Base-by-base conservation (phyloP, 2,888 invertebrate species). In the Mamestra brassicae region DNA sequence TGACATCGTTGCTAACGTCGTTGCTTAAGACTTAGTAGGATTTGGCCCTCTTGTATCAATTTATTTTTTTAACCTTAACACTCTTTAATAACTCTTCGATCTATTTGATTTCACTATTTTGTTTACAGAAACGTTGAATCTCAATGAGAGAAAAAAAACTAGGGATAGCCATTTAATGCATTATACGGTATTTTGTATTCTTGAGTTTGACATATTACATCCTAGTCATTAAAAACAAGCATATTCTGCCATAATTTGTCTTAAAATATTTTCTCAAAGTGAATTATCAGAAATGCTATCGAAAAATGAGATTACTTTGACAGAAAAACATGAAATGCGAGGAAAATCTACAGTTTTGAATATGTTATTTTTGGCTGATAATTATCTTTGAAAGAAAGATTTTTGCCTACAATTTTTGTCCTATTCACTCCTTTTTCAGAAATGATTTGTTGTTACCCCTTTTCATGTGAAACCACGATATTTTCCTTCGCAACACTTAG, bases 401-500 rank as follows among this genome's bases (percentile, higher is more conserved):
- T 45, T 26, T 50, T 61, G 3, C 45, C 2, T 72, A 64, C 65
- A 72, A 62, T 45, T 45, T 38, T 61, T 62, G 11, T 36, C 10
- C 7, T n/a, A 65, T 69, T 58, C 58, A 62, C 54, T 50, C 42
- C 61, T 76, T 83, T 72, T 65, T 66, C 62, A 66, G 36, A 38
- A 62, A 60, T 78, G 36, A 77, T 74, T 47, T 78, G 74, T 67
- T 74, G 58, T 54, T 47, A 1, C 57, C 57, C 26, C 34, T 66
- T 66, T 58, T 62, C n/a, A 62, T 74, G 62, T 66, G 57, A 74
- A 80, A 74, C 45, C 65, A 15, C 45, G 74, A 34, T 80, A 66
- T 78, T 75, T 81, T 65, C 55, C 36, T 75, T 52, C 54, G n/a
- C 42, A 68, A 61, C 61, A 71, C 63, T 73, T 68, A 80, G 64